A percentile compares a stretch with the other conserved stretches of the same genome.
Conservation (phyloP, 2,888 invertebrate genomes). For the Atherix ibis region DNA sequence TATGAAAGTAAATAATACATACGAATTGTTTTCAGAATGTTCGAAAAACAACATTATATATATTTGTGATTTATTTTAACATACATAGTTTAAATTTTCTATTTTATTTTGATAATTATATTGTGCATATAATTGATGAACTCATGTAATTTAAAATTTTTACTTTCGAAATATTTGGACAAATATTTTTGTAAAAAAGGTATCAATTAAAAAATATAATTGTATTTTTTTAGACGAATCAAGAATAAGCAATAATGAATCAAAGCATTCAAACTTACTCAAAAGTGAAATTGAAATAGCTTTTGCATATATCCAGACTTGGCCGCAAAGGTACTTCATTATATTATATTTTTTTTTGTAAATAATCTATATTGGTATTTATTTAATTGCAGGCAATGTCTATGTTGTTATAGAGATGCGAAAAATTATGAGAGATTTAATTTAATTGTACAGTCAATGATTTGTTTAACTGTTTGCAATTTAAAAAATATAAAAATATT, state of each 20-base stretch:
- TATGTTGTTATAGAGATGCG: slow-evolving; percentile 85
- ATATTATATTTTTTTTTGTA: slow-evolving; percentile 1
- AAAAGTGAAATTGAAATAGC: slow-evolving; percentile 71
- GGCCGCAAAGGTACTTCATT: slow-evolving; percentile 63
- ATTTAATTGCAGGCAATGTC: slow-evolving; percentile 62
- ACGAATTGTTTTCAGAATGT: too few relatives aligned
- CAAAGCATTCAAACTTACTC: slow-evolving; percentile 55
- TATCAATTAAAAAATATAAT: too few relatives aligned
- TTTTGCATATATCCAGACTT: slow-evolving; percentile 70
- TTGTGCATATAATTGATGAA: too few relatives aligned
- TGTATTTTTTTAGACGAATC: slow-evolving; percentile 52
- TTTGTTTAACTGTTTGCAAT: slow-evolving; percentile 69
- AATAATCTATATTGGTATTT: slow-evolving; percentile 5
- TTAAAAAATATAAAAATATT: slow-evolving; percentile 55
- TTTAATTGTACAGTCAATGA: slow-evolving; percentile 71
- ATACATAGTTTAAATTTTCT: too few relatives aligned
- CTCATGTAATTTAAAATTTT: too few relatives aligned
- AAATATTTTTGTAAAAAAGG: too few relatives aligned
- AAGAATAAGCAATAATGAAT: slow-evolving; percentile 59
- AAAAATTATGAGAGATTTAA: slow-evolving; percentile 88
- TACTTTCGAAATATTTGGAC: too few relatives aligned
- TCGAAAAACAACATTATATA: too few relatives aligned
- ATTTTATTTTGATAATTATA: too few relatives aligned
- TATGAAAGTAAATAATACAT: too few relatives aligned
- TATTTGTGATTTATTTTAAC: too few relatives aligned